Base-by-base conservation (phyloP, 2,797 vertebrate species). In the Pangasius macronema region DNA sequence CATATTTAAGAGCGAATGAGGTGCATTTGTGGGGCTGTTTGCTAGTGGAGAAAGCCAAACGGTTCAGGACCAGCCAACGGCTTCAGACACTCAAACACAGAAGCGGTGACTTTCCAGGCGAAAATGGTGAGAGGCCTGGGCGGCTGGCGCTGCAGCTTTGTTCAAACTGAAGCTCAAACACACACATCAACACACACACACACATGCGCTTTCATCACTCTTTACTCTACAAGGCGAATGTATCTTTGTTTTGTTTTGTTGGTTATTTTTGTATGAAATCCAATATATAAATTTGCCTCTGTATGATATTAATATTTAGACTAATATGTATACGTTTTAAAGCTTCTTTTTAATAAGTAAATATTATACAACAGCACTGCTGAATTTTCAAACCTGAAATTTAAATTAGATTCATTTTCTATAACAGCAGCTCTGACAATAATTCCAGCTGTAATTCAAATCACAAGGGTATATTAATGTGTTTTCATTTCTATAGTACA, bases 21-120 rank as follows among this genome's bases (percentile, higher is more conserved):
- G 93, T 93, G 94, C 95, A 96, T 95, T 83, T 95, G 96, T 95
- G 92, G 92, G 94, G 95, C 95, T 95, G 96, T 96, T 96, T 96
- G 95, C 96, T 96, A 94, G 95, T 96, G 94, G 96, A 97, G 96
- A 97, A 96, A 96, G 97, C 97, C 97, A 97, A 98, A 95, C 96
- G 96, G 96, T 96, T 96, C 96, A 95, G 94, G 92, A 95, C 96
- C 97, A 96, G 97, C 97, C 97, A 97, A 97, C 97, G 97, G 97
- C 97, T 97, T 93, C 95, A 96, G 95, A 95, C 95, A 94, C 96
- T 93, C 95, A 87, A 92, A 93, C 95, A 91, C 92, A 80, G 82
- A 90, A 91, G 92, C 76, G 94, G 93, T 92, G 96, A 97, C 95
- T 89, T 61, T 93, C 92, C 94, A 94, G 87, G 96, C 94, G 91